Conservation (phyloP, 1,140 invertebrate genomes). For the Leguminivora glycinivorella region DNA sequence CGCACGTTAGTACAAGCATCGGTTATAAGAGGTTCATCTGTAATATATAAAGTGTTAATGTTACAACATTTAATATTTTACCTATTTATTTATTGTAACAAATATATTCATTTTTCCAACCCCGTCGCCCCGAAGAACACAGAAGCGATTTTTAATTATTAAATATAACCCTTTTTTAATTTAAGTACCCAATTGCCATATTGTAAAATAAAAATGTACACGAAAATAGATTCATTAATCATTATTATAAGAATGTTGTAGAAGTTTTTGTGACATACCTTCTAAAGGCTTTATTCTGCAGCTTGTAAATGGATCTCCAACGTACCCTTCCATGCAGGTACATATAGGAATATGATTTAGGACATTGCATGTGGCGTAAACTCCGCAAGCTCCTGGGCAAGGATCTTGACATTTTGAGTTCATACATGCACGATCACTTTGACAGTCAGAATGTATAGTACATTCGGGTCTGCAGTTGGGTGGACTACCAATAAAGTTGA, state of each 20-base stretch:
- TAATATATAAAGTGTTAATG: slow-evolving; percentile 60
- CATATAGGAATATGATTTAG: slow-evolving; percentile 84
- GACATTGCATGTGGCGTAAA: slow-evolving; percentile 82
- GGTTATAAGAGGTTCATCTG: slow-evolving; percentile 69
- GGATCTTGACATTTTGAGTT: slow-evolving; percentile 85
- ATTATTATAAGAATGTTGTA: too few species aligned
- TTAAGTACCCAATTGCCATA: too few species aligned
- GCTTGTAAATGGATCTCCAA: slow-evolving; percentile 85
- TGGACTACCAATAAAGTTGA: slow-evolving; percentile 83
- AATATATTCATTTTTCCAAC: too few species aligned
- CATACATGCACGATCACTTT: slow-evolving; percentile 82
- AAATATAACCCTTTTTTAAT: too few species aligned
- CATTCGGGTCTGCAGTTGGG: slow-evolving; percentile 86
- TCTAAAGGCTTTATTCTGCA: slow-evolving; percentile 81
- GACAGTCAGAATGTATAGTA: slow-evolving; percentile 83
- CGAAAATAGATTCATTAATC: too few species aligned
- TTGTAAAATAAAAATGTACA: too few species aligned
- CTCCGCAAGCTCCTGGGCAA: slow-evolving; percentile 87
- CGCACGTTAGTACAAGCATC: slow-evolving; percentile 83
- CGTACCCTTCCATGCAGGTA: slow-evolving; percentile 83
- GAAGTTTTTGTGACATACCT: slow-evolving; percentile 58
- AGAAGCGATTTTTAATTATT: too few species aligned
- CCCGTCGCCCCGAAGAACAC: too few species aligned
- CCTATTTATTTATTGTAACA: too few species aligned
- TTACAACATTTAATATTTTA: too few species aligned